A percentile compares a stretch with the other conserved stretches of the same genome.
Conservation (phyloP, 1,140 invertebrate species). For the Geopemphigus sp. region DNA sequence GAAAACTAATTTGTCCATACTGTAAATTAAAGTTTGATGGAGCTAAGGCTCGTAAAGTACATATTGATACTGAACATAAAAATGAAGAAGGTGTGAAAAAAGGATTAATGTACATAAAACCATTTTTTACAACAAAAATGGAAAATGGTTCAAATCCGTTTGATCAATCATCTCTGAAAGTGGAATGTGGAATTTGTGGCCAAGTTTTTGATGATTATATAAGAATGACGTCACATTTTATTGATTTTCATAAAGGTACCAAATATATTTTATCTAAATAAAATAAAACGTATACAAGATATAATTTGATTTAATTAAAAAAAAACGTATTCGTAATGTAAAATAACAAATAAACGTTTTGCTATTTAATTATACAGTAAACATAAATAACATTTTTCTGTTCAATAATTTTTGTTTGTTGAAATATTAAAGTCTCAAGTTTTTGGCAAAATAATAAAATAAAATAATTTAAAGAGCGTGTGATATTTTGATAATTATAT, state of each 20-base stretch:
- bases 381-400: too few relatives aligned
- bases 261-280: background rate
- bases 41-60: constrained; percentile 41
- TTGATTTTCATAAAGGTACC: constrained; percentile 42
- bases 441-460: too few relatives aligned
- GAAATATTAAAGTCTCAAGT: too few relatives aligned
- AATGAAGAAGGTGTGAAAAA: constrained; percentile 41
- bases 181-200: constrained; percentile 38
- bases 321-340: too few relatives aligned
- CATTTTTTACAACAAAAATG: constrained; percentile 19
- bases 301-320: too few relatives aligned
- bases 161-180: constrained; percentile 5
- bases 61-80: constrained; percentile 48
- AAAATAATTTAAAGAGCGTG: too few relatives aligned
- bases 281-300: too few relatives aligned
- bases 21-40: constrained; percentile 63
- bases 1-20: constrained; percentile 53
- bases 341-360: too few relatives aligned
- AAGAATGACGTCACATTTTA: constrained; percentile 41
- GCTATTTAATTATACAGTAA: too few relatives aligned
- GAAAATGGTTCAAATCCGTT: background rate
- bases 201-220: constrained; percentile 27
- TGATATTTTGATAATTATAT: too few relatives aligned
- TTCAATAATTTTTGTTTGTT: too few relatives aligned
- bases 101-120: constrained; percentile 39